Evolutionary conservation across 2,888 invertebrate species (phyloP).

Genomic region (Ichneumon xanthorius): DNA sequence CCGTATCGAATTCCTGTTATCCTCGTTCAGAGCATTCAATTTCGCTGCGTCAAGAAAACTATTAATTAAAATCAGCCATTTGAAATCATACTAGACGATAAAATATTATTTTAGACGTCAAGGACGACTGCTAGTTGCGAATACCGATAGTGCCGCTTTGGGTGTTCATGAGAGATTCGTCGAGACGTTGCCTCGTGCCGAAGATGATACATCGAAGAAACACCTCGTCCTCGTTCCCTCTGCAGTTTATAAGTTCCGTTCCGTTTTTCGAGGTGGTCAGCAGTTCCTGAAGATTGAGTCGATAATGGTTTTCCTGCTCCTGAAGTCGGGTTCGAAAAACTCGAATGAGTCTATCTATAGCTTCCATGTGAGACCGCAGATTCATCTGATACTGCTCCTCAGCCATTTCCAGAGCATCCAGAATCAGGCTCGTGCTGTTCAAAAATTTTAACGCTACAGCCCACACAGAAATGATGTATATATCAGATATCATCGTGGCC

Average conservation of each 20-base stretch:
- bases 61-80: not conserved
- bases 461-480: too few relatives aligned
- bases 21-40: conserved; percentile 78
- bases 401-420: conserved; percentile 83
- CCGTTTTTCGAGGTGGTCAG: conserved; percentile 60
- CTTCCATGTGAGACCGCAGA: conserved; percentile 81
- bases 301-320: conserved; percentile 67
- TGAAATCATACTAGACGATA: not conserved
- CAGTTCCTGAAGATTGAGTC: conserved; percentile 63
- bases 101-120: not conserved
- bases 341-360: conserved; percentile 82
- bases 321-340: conserved; percentile 79
- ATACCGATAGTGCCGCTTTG: conserved; percentile 73
- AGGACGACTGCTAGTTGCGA: not conserved
- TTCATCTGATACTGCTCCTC: conserved; percentile 84
- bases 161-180: conserved; percentile 64
- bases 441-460: too few relatives aligned
- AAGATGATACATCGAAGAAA: conserved; percentile 70
- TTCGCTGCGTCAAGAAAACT: conserved; percentile 66
- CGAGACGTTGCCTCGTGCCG: conserved; percentile 60
- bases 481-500: too few relatives aligned
- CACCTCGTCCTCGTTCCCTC: conserved; percentile 65
- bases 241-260: conserved; percentile 57
- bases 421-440: conserved; percentile 80
- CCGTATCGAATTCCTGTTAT: conserved; percentile 76